phyloP scores from a whole-genome alignment of 2,888 invertebrate genomes.

The Orthonychiurus folsomi region DNA sequence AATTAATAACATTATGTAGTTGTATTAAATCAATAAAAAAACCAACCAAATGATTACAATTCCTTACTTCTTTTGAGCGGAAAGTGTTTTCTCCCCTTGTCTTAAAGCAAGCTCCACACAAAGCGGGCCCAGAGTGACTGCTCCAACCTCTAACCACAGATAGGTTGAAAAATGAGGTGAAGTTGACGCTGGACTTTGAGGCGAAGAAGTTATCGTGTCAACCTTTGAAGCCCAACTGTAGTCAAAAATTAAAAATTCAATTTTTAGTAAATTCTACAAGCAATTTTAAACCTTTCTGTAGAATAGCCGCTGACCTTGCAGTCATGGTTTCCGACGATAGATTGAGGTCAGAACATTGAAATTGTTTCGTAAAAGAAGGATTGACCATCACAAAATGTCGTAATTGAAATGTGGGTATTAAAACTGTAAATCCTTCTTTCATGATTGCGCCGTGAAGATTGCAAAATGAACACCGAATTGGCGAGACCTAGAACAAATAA shows the following conservation, averaged over 20 bases:
- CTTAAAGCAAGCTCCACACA: slow-evolving; percentile 81
- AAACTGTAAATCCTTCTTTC: slow-evolving; percentile 76
- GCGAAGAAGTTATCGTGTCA: slow-evolving; percentile 30
- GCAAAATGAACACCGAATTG: slow-evolving; percentile 78
- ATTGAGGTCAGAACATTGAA: slow-evolving; percentile 39
- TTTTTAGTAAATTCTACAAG: neutral
- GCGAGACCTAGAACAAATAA: slow-evolving; percentile 56
- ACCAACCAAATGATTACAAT: neutral
- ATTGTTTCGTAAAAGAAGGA: slow-evolving; percentile 38
- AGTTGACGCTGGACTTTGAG: slow-evolving; percentile 36
- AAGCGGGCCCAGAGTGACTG: slow-evolving; percentile 78
- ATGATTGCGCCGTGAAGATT: slow-evolving; percentile 91
- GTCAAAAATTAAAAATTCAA: slow-evolving; percentile 6
- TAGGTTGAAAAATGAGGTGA: slow-evolving; percentile 51
- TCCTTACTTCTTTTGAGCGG: slow-evolving; percentile 60
- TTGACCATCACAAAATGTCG: slow-evolving; percentile 54
- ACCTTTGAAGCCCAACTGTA: slow-evolving; percentile 37
- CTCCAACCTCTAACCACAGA: slow-evolving; percentile 83
- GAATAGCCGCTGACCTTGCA: slow-evolving; percentile 33
- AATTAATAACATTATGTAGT: neutral
- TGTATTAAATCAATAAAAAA: slow-evolving; percentile 14
- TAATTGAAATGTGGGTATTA: slow-evolving; percentile 64
- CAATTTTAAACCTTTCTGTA: neutral
- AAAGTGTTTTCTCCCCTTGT: slow-evolving; percentile 50
- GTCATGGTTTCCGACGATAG: slow-evolving; percentile 40